phyloP scores from a whole-genome alignment of 1,140 invertebrate species.

The Atta cephalotes region DNA sequence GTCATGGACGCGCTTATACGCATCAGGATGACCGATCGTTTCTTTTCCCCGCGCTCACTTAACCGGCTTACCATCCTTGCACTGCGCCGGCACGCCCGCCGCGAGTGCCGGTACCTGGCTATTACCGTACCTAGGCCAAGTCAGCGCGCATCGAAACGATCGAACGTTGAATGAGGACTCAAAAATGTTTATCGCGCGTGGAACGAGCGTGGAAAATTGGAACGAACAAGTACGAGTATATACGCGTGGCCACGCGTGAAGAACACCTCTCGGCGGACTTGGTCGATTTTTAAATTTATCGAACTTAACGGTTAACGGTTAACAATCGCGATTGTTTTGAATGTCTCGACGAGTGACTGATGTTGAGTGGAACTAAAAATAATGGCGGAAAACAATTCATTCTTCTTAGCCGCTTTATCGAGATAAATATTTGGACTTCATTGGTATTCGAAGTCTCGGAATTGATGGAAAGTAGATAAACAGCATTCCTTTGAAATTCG shows the following conservation, averaged over 20 bases:
- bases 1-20: slow-evolving; percentile 68
- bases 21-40: slow-evolving; percentile 77
- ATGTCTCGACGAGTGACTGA: not conserved
- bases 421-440: not conserved
- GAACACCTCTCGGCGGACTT: slow-evolving; percentile 6
- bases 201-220: slow-evolving; percentile 40
- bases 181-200: slow-evolving; percentile 43
- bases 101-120: slow-evolving; percentile 48
- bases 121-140: slow-evolving; percentile 65
- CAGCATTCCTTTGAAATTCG: not conserved
- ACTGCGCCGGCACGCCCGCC: slow-evolving; percentile 67
- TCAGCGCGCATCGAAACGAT: slow-evolving; percentile 68
- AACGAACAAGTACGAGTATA: slow-evolving; percentile 34
- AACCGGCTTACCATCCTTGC: slow-evolving; percentile 72
- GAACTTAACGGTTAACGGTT: slow-evolving; percentile 18
- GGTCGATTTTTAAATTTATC: not conserved
- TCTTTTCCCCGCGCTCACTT: slow-evolving; percentile 70
- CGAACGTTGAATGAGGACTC: slow-evolving; percentile 57
- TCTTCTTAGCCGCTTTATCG: not conserved
- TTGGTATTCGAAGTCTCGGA: not conserved
- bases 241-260: not conserved
- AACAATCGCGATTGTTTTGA: slow-evolving; percentile 13
- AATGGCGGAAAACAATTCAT: not conserved
- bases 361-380: not conserved
- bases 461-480: not conserved